Evolutionary conservation across 2,113 vertebrate genomes (phyloP).

Genomic region (Gorsachius goisagi): DNA sequence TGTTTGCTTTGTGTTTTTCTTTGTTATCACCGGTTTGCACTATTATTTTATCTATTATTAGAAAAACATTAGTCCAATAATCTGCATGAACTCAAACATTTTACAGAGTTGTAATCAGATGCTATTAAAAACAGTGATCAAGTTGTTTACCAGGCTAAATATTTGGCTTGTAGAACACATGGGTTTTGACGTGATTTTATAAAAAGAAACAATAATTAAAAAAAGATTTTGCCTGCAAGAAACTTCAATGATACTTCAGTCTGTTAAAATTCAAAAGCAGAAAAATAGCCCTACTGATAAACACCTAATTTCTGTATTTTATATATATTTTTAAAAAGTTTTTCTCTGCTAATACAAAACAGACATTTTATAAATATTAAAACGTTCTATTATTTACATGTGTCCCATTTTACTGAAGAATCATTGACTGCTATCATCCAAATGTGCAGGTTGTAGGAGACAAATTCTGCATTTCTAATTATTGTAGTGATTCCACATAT

Average conservation of each 20-base stretch:
- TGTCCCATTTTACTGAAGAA: background rate
- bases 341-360: slow-evolving; percentile 32
- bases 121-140: background rate
- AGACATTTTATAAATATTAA: slow-evolving; percentile 59
- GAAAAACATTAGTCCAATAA: background rate
- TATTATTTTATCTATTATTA: background rate
- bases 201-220: background rate
- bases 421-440: background rate
- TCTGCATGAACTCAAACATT: background rate
- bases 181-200: background rate
- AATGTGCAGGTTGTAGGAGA: background rate
- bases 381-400: slow-evolving; percentile 53
- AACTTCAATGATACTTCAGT: background rate
- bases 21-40: background rate
- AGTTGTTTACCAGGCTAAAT: background rate
- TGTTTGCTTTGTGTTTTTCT: background rate
- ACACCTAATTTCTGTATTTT: slow-evolving; percentile 35
- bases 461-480: background rate
- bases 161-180: background rate
- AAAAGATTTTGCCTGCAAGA: background rate
- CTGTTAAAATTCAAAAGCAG: slow-evolving; percentile 25
- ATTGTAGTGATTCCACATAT: background rate
- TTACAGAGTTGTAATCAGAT: background rate
- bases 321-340: background rate
- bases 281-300: slow-evolving; percentile 45